phyloP scores from a whole-genome alignment of 1,140 invertebrate genomes.

The Drosophila watanabei region DNA sequence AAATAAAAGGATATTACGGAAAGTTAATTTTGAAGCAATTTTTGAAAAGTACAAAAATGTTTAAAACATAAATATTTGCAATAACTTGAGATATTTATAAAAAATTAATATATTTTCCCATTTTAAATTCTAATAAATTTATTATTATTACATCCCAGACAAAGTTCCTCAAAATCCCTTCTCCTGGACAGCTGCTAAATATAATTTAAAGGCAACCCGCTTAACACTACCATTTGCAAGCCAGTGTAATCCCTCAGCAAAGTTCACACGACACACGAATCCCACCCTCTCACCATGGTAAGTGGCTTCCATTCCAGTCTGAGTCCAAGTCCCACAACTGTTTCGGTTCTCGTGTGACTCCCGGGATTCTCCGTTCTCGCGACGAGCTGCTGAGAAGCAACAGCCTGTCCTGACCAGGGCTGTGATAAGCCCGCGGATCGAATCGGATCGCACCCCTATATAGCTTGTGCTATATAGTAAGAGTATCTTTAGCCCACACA shows the following conservation, averaged over 20 bases:
- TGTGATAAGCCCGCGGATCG: slow-evolving; percentile 34
- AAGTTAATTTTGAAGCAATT: not conserved
- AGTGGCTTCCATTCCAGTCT: slow-evolving; percentile 20
- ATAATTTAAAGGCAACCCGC: not conserved
- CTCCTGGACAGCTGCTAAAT: not conserved
- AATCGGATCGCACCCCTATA: slow-evolving; percentile 36
- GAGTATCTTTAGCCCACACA: slow-evolving; percentile 42
- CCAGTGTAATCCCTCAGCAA: slow-evolving; percentile 19
- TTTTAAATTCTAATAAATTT: not conserved
- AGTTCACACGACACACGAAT: slow-evolving; percentile 64
- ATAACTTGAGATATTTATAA: not conserved
- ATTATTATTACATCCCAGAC: no score
- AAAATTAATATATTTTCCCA: not conserved
- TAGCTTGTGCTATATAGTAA: not conserved
- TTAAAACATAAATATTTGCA: not conserved
- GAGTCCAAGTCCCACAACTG: slow-evolving; percentile 56
- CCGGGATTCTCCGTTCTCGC: slow-evolving; percentile 30
- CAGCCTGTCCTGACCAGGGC: slow-evolving; percentile 37
- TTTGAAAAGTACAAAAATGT: not conserved
- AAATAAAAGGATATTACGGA: accelerated
- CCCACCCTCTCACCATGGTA: slow-evolving; percentile 43
- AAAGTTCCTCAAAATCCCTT: not conserved
- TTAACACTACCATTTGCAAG: not conserved
- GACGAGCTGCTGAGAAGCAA: slow-evolving; percentile 60
- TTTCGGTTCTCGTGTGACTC: slow-evolving; percentile 75